These are phyloP conservation scores for Anguilla rostrata DNA, from an alignment of 2,113 vertebrate genomes.

Conservation along the genomic window DNA sequence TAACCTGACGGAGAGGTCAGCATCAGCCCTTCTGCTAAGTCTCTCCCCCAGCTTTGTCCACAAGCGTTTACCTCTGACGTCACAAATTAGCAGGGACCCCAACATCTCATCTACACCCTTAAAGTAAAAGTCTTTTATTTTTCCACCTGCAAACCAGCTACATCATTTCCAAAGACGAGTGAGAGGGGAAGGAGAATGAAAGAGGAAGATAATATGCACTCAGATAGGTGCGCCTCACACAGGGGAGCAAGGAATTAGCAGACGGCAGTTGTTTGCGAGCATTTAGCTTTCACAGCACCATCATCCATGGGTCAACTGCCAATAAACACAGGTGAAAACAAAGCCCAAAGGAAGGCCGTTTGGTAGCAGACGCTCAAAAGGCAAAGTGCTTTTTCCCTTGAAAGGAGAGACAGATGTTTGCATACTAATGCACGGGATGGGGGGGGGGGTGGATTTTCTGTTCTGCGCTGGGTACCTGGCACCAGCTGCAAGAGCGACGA, in stretches of 20 bases:
- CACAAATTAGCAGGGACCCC: not conserved
- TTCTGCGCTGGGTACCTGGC: not conserved
- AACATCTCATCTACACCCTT: not conserved
- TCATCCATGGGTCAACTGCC: slow-evolving; percentile 5
- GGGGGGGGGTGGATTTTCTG: not conserved
- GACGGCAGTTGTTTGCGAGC: slow-evolving; percentile 9
- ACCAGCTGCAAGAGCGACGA: not conserved
- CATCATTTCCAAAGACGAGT: not conserved
- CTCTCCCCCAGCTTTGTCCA: not conserved
- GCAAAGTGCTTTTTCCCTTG: not conserved
- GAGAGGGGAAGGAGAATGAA: not conserved
- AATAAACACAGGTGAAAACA: slow-evolving; percentile 20
- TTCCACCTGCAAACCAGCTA: not conserved
- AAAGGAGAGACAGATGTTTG: slow-evolving; percentile 29
- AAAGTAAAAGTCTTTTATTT: not conserved
- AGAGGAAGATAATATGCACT: not conserved
- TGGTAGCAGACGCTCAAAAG: not conserved
- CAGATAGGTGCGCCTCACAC: not conserved
- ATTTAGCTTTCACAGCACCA: slow-evolving; percentile 1
- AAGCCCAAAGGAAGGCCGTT: not conserved
- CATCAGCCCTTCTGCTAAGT: not conserved
- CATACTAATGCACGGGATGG: not conserved
- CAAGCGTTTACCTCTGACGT: not conserved
- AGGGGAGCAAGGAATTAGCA: not conserved
- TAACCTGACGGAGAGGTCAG: not conserved